Percentiles rank a stretch among this genome's conserved stretches.
phyloP scores from a whole-genome alignment of 64 coral and sea anemone species.

The Pocillopora verrucosa region DNA sequence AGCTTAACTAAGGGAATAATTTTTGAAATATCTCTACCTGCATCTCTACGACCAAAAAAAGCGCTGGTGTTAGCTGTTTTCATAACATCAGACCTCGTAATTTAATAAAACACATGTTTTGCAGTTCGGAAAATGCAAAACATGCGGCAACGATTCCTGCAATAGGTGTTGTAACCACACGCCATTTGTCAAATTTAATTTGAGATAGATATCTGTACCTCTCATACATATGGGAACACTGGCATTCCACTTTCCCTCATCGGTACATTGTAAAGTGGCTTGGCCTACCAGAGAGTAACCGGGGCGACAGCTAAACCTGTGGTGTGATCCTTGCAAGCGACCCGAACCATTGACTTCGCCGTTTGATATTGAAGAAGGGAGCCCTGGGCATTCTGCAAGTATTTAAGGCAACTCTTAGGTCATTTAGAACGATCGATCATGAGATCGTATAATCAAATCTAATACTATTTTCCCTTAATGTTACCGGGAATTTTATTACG shows the following conservation, averaged over 20 bases:
- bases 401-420: not conserved
- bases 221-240: constrained; percentile 18
- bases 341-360: not conserved
- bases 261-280: not conserved
- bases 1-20: no score
- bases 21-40: no score
- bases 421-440: not conserved
- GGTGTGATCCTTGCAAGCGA: not conserved
- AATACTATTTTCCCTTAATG: not conserved
- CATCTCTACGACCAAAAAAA: no score
- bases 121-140: no score
- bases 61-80: no score
- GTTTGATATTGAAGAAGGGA: constrained; percentile 6
- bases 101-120: no score
- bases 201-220: not conserved
- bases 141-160: no score
- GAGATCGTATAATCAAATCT: not conserved
- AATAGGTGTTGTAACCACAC: no score
- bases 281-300: constrained; percentile 21
- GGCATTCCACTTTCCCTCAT: constrained; percentile 10
- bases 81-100: no score
- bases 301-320: constrained; percentile 5
- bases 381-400: constrained; percentile 3
- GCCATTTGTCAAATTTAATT: no score
- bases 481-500: no score